These are phyloP conservation scores for Elachura formosa DNA, from an alignment of 2,113 vertebrate genomes.

Conservation along the genomic window DNA sequence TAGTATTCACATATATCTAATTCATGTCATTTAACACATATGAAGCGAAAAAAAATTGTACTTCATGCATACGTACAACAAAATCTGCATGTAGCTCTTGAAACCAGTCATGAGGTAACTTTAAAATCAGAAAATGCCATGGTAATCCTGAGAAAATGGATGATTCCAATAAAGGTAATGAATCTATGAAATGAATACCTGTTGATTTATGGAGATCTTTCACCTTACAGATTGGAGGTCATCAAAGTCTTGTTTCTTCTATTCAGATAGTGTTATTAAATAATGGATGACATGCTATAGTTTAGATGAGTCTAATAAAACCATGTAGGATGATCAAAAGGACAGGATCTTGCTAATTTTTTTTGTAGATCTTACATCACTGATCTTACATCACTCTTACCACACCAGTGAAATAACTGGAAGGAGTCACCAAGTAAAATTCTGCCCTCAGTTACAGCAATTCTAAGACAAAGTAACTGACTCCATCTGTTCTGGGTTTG, in stretches of 20 bases:
- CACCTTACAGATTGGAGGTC: neutral
- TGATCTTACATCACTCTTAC: too few species aligned
- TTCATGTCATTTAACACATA: neutral
- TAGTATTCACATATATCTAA: neutral
- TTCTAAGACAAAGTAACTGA: neutral
- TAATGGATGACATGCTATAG: neutral
- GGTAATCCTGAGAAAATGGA: neutral
- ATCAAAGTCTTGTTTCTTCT: neutral
- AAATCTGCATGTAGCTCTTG: neutral
- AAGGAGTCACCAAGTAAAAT: neutral
- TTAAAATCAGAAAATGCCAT: neutral
- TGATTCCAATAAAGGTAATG: neutral
- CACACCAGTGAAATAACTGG: neutral
- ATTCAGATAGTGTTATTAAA: neutral
- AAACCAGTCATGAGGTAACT: neutral
- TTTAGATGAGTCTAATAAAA: neutral
- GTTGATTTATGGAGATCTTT: neutral
- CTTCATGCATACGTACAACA: rapidly evolving
- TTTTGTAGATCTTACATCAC: neutral
- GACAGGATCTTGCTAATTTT: neutral
- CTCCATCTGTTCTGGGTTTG: neutral
- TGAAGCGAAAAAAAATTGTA: neutral
- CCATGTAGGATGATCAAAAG: neutral
- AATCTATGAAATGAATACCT: neutral
- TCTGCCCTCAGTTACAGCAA: neutral